A percentile compares a stretch with the other conserved stretches of the same genome.
phyloP scores from a whole-genome alignment of 2,113 vertebrate genomes.

The Gambusia holbrooki region DNA sequence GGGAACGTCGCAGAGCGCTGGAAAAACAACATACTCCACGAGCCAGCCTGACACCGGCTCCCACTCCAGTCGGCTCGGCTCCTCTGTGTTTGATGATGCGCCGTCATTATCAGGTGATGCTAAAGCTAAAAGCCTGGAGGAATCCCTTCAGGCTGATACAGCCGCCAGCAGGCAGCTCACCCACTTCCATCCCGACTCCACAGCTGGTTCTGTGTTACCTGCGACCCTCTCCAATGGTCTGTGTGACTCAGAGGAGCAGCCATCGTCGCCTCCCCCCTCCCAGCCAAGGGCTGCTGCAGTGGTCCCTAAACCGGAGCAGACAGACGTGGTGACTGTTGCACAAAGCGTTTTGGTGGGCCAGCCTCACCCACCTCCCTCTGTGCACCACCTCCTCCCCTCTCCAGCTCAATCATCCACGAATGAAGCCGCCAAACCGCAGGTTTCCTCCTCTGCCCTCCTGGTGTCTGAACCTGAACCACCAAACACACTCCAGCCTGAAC shows the following conservation, averaged over 20 bases:
- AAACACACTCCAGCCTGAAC: slow-evolving; percentile 39
- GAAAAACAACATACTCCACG: slow-evolving; percentile 45
- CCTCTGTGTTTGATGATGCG: slow-evolving; percentile 10
- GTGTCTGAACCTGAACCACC: slow-evolving; percentile 42
- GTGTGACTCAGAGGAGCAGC: slow-evolving; percentile 53
- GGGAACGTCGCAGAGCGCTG: slow-evolving; percentile 23
- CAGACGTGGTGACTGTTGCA: slow-evolving; percentile 49
- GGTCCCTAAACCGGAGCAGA: slow-evolving; percentile 63
- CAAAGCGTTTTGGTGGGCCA: slow-evolving; percentile 52
- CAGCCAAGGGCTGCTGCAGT: slow-evolving; percentile 66
- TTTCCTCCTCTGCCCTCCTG: slow-evolving; percentile 36
- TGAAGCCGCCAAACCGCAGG: slow-evolving; percentile 33
- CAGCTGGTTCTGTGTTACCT: slow-evolving; percentile 29
- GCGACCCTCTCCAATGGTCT: slow-evolving; percentile 63
- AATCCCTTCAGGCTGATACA: slow-evolving; percentile 21
- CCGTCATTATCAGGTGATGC: neutral
- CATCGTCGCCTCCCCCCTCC: slow-evolving; percentile 45
- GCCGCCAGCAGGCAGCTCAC: slow-evolving; percentile 22
- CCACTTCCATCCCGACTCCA: slow-evolving; percentile 14
- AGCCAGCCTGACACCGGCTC: slow-evolving; percentile 51
- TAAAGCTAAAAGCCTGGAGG: slow-evolving; percentile 16
- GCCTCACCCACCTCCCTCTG: slow-evolving; percentile 61
- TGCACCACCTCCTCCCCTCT: slow-evolving; percentile 44
- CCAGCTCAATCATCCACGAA: slow-evolving; percentile 30
- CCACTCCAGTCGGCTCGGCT: slow-evolving; percentile 42